Evolutionary conservation across 2,888 invertebrate genomes (phyloP).

Genomic region (Mesorhabditis belari): DNA sequence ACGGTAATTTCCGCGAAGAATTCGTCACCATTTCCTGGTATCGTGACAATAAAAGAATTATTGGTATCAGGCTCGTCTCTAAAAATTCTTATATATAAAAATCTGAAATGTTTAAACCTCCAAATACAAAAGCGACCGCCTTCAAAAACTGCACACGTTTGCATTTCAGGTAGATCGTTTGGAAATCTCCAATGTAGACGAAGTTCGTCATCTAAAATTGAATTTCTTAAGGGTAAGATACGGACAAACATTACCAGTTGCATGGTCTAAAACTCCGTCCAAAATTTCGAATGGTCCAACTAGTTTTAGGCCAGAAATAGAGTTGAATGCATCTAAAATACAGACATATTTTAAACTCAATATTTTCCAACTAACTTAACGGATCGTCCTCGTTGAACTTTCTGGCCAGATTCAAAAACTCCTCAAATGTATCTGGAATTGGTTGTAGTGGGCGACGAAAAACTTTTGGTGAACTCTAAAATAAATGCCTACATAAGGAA

Average conservation of each 20-base stretch:
- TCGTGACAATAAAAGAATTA: neutral
- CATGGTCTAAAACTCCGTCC: slow-evolving; percentile 44
- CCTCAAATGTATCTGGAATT: too few relatives aligned
- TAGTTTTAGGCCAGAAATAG: slow-evolving; percentile 8
- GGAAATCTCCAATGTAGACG: slow-evolving; percentile 64
- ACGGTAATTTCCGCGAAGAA: neutral
- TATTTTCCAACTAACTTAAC: too few relatives aligned
- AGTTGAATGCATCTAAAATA: slow-evolving; percentile 14
- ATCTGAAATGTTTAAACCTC: slow-evolving; percentile 13
- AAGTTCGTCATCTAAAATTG: slow-evolving; percentile 3
- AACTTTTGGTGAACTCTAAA: too few relatives aligned
- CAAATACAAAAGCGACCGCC: slow-evolving; percentile 36
- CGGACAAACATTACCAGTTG: neutral
- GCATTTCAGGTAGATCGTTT: slow-evolving; percentile 89
- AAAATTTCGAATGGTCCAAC: slow-evolving; percentile 78
- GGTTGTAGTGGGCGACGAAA: too few relatives aligned
- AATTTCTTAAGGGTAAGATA: neutral
- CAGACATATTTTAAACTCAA: too few relatives aligned
- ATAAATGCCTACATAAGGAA: too few relatives aligned
- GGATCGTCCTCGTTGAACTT: neutral
- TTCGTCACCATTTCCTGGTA: neutral
- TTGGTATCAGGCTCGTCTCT: neutral
- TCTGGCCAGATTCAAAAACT: neutral
- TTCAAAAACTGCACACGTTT: slow-evolving; percentile 57
- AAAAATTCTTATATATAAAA: neutral